Evolutionary conservation across 1,140 invertebrate genomes (phyloP), one percentile per base, ranked within the genome.

Genomic region (Zeugodacus cucurbitae): DNA sequence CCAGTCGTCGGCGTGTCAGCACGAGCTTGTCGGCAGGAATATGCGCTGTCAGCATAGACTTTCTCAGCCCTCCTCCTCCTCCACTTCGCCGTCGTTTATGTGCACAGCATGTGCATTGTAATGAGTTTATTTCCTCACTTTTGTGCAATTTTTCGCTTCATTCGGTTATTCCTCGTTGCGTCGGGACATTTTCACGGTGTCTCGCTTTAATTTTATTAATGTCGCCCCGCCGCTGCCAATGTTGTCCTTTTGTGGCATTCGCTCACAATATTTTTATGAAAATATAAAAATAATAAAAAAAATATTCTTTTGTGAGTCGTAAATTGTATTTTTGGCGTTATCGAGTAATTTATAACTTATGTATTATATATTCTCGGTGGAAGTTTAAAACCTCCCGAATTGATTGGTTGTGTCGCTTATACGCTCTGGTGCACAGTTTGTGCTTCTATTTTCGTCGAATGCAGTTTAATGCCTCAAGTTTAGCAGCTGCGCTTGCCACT

Each of bases 141-240:
- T 82, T 82, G 74, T 82, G n/a, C 6, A 54, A 82, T 48, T 82
- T 82, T 82, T 82, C 74, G 41, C 74, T 82, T 82, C 74, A 82
- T 82, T 82, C 22, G 8, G 37, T 48, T 48, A 48, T 82, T 37
- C 41, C 11, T 11, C 74, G 74, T 44, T 82, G 74, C 8, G n/a
- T 82, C 48, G 8, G 22, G n/a, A 5, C 3, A 41, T 82, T 44
- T 48, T 29, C 41, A 22, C 14, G 41, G 74, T 48, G 37, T 82
- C 10, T 82, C 10, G 22, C 14, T 48, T n/a, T 82, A 48, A 82
- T 82, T 82, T 54, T 48, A 82, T 82, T 82, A n/a, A 48, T 82
- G 41, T 48, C 14, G 48, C 64, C 26, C 6, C 26, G 41, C 26
- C 14, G 48, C 64, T 10, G 17, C 26, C 41, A 48, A 7, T 82